Evolutionary conservation across 1,140 invertebrate species (phyloP).

Genomic region (Drosophila watanabei): DNA sequence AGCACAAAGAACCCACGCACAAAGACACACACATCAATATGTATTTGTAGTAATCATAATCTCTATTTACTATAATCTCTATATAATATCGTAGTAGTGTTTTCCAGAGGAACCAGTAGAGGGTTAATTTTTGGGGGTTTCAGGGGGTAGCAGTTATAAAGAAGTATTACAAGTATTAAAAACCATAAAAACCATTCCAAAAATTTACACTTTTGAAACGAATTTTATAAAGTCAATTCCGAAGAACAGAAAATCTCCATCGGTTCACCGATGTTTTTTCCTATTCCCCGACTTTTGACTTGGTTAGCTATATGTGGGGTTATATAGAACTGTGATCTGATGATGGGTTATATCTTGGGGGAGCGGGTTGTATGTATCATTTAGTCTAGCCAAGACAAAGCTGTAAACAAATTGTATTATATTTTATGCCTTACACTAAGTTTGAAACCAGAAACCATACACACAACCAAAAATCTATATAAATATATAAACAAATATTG

Average conservation of each 20-base stretch:
- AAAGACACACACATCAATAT: conserved; percentile 30
- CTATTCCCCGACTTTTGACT: conserved; percentile 32
- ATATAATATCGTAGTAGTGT: conserved; percentile 50
- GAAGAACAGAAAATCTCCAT: conserved; percentile 19
- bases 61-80: conserved; percentile 45
- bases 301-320: conserved; percentile 30
- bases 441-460: conserved; percentile 33
- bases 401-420: conserved; percentile 74
- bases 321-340: conserved; percentile 48
- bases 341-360: conserved; percentile 23
- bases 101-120: conserved; percentile 49
- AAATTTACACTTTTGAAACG: conserved; percentile 65
- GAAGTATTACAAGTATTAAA: conserved; percentile 76
- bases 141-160: conserved; percentile 62
- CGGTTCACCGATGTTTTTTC: conserved; percentile 29
- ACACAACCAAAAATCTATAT: conserved; percentile 14
- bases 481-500: conserved; percentile 64
- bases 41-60: conserved; percentile 57
- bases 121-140: conserved; percentile 30
- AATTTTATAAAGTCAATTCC: conserved; percentile 73
- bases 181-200: conserved; percentile 28
- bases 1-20: conserved; percentile 29
- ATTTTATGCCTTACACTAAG: conserved; percentile 66
- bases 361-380: conserved; percentile 16
- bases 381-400: conserved; percentile 49